phyloP scores from a whole-genome alignment of 2,113 vertebrate species.

The Alethe diademata region DNA sequence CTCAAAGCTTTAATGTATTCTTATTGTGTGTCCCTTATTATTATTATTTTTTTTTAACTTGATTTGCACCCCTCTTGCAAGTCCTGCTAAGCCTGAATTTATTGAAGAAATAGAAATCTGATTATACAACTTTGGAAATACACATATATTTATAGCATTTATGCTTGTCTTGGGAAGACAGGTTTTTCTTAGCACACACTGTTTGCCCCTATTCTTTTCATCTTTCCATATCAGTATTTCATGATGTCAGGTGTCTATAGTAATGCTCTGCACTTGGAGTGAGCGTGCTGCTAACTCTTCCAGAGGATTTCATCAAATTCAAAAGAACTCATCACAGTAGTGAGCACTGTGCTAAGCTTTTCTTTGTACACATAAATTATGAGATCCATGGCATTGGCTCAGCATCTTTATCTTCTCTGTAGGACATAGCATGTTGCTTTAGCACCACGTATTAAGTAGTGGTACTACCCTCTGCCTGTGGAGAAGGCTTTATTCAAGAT shows the following conservation, averaged over 20 bases:
- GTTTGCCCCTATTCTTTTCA: not conserved
- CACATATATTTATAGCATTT: not conserved
- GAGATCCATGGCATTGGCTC: not conserved
- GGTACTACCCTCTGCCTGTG: not conserved
- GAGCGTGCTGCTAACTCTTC: not conserved
- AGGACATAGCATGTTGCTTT: not conserved
- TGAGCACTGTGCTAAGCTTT: not conserved
- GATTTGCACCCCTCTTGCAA: not conserved
- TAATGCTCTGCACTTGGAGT: not conserved
- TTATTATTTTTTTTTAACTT: not conserved
- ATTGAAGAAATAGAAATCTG: not conserved
- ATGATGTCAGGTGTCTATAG: not conserved
- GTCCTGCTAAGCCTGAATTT: not conserved
- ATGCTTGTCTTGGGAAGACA: not conserved
- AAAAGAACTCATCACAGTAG: not conserved
- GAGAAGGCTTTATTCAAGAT: not conserved
- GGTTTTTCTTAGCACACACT: accelerated
- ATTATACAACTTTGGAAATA: not conserved
- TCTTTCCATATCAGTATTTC: not conserved
- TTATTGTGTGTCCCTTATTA: not conserved
- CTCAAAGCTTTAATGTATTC: not conserved
- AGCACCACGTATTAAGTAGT: not conserved
- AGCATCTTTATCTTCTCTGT: not conserved
- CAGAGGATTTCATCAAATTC: not conserved
- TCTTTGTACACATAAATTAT: not conserved